Base-by-base conservation (phyloP, 2,888 invertebrate genomes). In the Argyra leucocephala region DNA sequence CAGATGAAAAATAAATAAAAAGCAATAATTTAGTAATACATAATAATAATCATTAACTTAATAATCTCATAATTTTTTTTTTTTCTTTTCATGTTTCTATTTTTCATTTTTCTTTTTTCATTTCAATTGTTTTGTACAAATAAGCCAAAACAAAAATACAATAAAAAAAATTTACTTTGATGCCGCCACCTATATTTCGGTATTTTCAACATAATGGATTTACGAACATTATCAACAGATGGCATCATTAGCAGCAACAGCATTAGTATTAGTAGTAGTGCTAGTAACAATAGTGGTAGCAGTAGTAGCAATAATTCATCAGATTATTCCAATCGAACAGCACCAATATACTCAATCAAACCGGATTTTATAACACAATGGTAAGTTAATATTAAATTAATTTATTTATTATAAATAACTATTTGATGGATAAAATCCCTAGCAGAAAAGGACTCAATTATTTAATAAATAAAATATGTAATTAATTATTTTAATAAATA, bases 341-440 rank as follows among this genome's bases (percentile, higher is more conserved):
- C 89, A 66, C 86, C 89, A 64, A 86, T 90, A 71, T 90, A 85
- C 77, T 85, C 88, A 68, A 89, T 90, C 70, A 88, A 88, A 73
- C 87, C 87, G 63, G 88, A 85, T 73, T 90, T 88, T 78, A 88
- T 90, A 71, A 85, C 86, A 67, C 88, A 89, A 81, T 90, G 90
- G 90, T 89, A 76, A 84, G 87, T 82, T 15, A 12, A 23, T n/a
- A n/a, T n/a, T n/a, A n/a, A n/a, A n/a, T n/a, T n/a, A n/a, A n/a
- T n/a, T n/a, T n/a, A n/a, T n/a, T n/a, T n/a, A n/a, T n/a, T n/a
- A n/a, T n/a, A n/a, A n/a, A n/a, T n/a, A n/a, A n/a, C n/a, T n/a
- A n/a, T n/a, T n/a, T n/a, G n/a, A n/a, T n/a, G n/a, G n/a, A n/a
- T n/a, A n/a, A n/a, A n/a, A n/a, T n/a, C n/a, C n/a, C n/a, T n/a